Percentiles rank a stretch among this genome's conserved stretches.
These are phyloP conservation scores for Thumatha senex DNA, from an alignment of 2,888 invertebrate genomes.

Conservation along the genomic window DNA sequence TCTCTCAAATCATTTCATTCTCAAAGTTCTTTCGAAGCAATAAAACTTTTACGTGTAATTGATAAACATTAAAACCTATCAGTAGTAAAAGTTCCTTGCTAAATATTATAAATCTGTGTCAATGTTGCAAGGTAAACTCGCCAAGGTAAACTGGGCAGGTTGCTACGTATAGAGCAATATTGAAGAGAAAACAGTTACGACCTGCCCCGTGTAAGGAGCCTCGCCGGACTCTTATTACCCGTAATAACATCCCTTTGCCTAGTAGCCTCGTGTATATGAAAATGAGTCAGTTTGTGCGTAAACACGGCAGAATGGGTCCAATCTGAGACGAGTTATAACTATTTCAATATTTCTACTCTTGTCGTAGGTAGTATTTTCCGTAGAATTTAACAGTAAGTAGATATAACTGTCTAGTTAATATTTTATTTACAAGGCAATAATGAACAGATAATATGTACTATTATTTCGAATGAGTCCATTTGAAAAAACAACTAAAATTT, in stretches of 20 bases:
- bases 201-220: slow-evolving; percentile 48
- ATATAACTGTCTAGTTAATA: not conserved
- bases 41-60: too few relatives aligned
- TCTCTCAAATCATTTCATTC: too few relatives aligned
- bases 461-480: not conserved
- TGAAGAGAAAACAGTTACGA: slow-evolving; percentile 56
- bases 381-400: not conserved
- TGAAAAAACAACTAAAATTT: not conserved
- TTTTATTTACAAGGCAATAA: not conserved
- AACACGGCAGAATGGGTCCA: slow-evolving; percentile 19
- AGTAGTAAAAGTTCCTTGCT: too few relatives aligned
- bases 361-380: not conserved
- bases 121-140: slow-evolving; percentile 7
- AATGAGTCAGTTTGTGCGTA: slow-evolving; percentile 38
- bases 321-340: slow-evolving; percentile 7
- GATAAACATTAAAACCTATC: too few relatives aligned
- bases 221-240: slow-evolving; percentile 52
- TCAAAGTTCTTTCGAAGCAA: too few relatives aligned
- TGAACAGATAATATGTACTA: not conserved
- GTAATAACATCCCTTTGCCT: slow-evolving; percentile 53
- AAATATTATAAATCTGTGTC: slow-evolving; percentile 35
- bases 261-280: slow-evolving; percentile 35
- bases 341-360: not conserved
- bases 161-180: slow-evolving; percentile 46
- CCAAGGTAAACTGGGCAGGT: slow-evolving; percentile 21